Evolutionary conservation across 2,113 vertebrate species (phyloP), one percentile per base, ranked within the genome.

Genomic region (Spermophilus dauricus): DNA sequence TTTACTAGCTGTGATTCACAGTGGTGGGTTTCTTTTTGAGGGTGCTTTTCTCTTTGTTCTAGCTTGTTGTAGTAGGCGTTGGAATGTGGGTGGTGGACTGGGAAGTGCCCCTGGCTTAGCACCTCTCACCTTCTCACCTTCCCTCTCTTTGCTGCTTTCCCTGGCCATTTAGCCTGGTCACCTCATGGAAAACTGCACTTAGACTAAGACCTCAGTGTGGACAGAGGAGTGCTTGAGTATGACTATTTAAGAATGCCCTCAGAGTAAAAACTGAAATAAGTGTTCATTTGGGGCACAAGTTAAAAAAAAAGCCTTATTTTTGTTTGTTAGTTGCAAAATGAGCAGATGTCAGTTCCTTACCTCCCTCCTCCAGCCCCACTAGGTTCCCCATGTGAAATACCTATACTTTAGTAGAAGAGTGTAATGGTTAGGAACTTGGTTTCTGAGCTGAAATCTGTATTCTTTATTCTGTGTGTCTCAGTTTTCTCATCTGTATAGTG

Each of bases 21-120:
- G 58, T 30, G 77, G 81, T 67, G 78, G 1, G 37, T 53, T 96
- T 89, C 94, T 45, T 70, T 93, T 73, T 67, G 82, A 87, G 82
- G 72, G 73, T 70, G 80, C 26, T 80, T 67, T 86, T 86, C 28
- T 94, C 42, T 94, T 28, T 93, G 95, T 91, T 91, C 69, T 85
- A 61, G 89, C 86, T 86, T 97, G 96, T 76, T 80, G 61, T 26
- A 10, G 24, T 18, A n/a, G 48, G 58, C 82, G 83, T 22, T 8
- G n/a, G 76, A 53, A 34, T 1, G 2, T 83, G 42, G 53, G 83
- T 48, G 61, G 61, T 42, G 77, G 89, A 28, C 76, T 77, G 51
- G 51, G 67, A 67, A 51, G 84, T 76, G 28, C 81, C 76, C 80
- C 30, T 77, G 42, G 42, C 30, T 88, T 67, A 39, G 51, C 48